A percentile compares a stretch with the other conserved stretches of the same genome.
Conservation (phyloP, 2,888 invertebrate species). For the Parnassius apollo region DNA sequence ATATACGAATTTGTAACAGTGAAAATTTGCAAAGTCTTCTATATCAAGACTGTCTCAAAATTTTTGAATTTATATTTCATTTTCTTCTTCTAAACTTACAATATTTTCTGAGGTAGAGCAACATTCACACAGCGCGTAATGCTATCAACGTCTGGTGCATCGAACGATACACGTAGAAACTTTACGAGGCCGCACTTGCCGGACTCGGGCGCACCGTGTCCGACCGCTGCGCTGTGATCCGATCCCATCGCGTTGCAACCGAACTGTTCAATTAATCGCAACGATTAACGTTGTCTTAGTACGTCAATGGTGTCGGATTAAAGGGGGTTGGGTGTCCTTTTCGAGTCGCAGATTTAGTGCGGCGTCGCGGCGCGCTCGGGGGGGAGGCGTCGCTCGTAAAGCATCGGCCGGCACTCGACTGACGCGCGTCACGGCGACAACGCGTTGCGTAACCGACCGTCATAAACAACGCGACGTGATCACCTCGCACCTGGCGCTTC, state of each 20-base stretch:
- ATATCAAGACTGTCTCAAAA: too few species aligned
- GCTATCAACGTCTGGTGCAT: slow-evolving; percentile 79
- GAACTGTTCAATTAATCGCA: slow-evolving; percentile 74
- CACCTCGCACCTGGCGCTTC: slow-evolving; percentile 60
- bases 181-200: slow-evolving; percentile 79
- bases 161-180: slow-evolving; percentile 81
- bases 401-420: slow-evolving; percentile 79
- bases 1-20: too few species aligned
- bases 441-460: slow-evolving; percentile 77
- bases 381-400: slow-evolving; percentile 78
- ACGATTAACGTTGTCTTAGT: slow-evolving; percentile 74
- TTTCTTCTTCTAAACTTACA: too few species aligned
- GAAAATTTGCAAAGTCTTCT: too few species aligned
- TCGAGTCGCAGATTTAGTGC: slow-evolving; percentile 79
- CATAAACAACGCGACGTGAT: slow-evolving; percentile 77
- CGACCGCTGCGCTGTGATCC: slow-evolving; percentile 65
- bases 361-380: slow-evolving; percentile 76
- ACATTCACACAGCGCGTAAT: slow-evolving; percentile 50
- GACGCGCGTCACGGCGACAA: slow-evolving; percentile 80
- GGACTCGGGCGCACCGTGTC: slow-evolving; percentile 68
- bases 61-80: too few species aligned
- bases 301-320: slow-evolving; percentile 75
- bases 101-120: slow-evolving; percentile 55
- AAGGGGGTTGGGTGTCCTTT: slow-evolving; percentile 75
- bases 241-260: slow-evolving; percentile 62